phyloP scores from a whole-genome alignment of 92 coral and sea anemone species.

The Epizoanthus scotinus region DNA sequence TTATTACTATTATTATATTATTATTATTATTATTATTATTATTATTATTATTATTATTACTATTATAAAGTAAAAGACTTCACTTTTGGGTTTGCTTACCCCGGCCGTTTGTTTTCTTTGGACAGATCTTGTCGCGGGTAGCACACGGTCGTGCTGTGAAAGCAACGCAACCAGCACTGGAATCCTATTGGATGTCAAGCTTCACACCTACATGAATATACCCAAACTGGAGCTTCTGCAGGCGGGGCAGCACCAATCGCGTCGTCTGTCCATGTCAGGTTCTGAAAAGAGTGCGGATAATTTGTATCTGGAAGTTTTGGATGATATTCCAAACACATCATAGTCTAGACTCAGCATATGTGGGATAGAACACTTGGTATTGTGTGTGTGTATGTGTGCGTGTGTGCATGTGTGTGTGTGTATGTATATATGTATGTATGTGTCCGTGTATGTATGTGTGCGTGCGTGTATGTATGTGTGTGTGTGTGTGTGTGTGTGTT shows the following conservation, averaged over 20 bases:
- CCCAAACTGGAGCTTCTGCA: constrained; percentile 7
- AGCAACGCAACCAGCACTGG: constrained; percentile 17
- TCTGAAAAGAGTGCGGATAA: constrained; percentile 37
- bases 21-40: background rate
- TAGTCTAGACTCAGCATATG: background rate
- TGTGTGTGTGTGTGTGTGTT: too few species aligned
- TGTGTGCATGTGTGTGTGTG: too few species aligned
- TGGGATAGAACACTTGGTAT: too few species aligned
- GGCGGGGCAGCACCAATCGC: constrained; percentile 14
- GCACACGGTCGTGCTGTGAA: background rate
- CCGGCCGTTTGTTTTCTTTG: too few species aligned
- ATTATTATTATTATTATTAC: background rate
- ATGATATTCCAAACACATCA: constrained; percentile 7
- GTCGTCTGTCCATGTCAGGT: constrained; percentile 18
- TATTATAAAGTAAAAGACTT: background rate
- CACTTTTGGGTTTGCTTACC: too few species aligned
- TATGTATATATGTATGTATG: too few species aligned
- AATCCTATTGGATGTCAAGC: constrained; percentile 16
- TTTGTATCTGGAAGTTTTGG: constrained; percentile 30
- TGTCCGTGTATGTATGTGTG: too few species aligned
- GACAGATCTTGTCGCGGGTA: constrained; percentile 5
- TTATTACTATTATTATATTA: too few species aligned
- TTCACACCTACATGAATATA: constrained; percentile 26
- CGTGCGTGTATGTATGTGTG: too few species aligned
- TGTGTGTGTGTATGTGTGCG: too few species aligned